Conservation (phyloP, 2,888 invertebrate species). For the Ennomos fuscantarius region DNA sequence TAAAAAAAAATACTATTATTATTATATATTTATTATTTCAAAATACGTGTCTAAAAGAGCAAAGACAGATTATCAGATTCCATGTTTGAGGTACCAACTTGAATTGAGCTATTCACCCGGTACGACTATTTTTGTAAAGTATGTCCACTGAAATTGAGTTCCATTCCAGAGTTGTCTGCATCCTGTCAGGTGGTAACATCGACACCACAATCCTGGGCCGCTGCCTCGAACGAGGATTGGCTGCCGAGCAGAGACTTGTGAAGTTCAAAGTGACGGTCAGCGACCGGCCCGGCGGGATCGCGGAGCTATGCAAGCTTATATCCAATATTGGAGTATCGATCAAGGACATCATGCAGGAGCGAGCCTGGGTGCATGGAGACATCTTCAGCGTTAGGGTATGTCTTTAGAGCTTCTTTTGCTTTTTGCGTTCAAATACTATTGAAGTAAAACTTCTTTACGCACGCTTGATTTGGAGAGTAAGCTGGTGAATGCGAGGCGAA, state of each 20-base stretch:
- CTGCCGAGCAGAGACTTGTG: conserved; percentile 91
- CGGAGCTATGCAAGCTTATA: conserved; percentile 92
- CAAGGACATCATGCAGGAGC: conserved; percentile 98
- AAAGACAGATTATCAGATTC: too few species aligned
- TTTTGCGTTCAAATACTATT: too few species aligned
- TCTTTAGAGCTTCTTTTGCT: conserved; percentile 1
- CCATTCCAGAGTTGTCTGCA: conserved; percentile 90
- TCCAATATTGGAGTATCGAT: conserved; percentile 93
- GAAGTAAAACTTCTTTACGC: too few species aligned
- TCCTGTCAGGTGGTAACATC: conserved; percentile 95
- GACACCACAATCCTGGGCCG: conserved; percentile 96
- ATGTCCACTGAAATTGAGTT: too few species aligned
- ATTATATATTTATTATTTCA: too few species aligned
- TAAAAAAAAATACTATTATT: too few species aligned
- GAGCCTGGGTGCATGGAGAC: conserved; percentile 96
- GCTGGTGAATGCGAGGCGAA: too few species aligned
- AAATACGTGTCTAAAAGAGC: too few species aligned
- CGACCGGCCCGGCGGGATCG: conserved; percentile 95
- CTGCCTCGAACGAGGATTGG: conserved; percentile 94
- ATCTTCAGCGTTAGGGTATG: conserved; percentile 87
- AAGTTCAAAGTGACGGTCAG: conserved; percentile 88
- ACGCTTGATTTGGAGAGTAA: too few species aligned
- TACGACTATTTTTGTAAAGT: too few species aligned
- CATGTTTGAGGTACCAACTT: too few species aligned
- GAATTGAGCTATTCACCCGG: too few species aligned